Percentiles rank a stretch among this genome's conserved stretches.
phyloP scores from a whole-genome alignment of 2,113 vertebrate genomes.

The Fregata magnificens region DNA sequence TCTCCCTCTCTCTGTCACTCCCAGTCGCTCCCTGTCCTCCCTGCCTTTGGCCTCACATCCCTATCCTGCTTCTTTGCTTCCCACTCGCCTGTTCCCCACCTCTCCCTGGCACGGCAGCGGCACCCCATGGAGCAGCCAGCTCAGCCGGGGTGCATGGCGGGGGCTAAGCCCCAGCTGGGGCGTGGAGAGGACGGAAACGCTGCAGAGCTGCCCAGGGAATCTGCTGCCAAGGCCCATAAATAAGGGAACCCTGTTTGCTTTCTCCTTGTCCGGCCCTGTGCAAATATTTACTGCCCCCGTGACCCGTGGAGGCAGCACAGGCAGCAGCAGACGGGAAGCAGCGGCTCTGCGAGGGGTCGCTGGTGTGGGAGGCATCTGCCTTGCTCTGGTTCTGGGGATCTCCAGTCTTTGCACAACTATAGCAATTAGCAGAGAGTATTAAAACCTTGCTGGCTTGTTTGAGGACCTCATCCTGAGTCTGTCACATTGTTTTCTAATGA shows the following conservation, averaged over 20 bases:
- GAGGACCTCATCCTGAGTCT: background rate
- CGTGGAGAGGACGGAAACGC: background rate
- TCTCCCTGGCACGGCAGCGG: fast-evolving
- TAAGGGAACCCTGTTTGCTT: slow-evolving; percentile 63
- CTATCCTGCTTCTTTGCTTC: background rate
- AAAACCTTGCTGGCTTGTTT: background rate
- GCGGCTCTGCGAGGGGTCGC: background rate
- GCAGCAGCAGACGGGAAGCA: background rate
- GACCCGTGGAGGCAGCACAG: slow-evolving; percentile 13
- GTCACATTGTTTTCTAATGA: background rate
- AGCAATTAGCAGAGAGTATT: background rate
- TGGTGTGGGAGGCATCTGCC: background rate
- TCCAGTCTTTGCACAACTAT: background rate
- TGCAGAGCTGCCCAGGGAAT: background rate
- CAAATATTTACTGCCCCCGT: slow-evolving; percentile 59
- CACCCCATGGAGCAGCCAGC: background rate
- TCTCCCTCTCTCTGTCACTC: background rate
- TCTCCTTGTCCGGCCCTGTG: slow-evolving; percentile 40
- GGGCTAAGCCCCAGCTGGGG: background rate
- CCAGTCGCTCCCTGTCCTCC: background rate
- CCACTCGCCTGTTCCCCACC: background rate
- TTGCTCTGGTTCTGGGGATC: background rate
- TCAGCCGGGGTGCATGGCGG: fast-evolving
- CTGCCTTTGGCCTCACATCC: background rate
- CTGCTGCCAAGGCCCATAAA: slow-evolving; percentile 53